Evolutionary conservation across 2,797 vertebrate species (phyloP), one percentile per base, ranked within the genome.

Genomic region (Rhyacichthys aspro): DNA sequence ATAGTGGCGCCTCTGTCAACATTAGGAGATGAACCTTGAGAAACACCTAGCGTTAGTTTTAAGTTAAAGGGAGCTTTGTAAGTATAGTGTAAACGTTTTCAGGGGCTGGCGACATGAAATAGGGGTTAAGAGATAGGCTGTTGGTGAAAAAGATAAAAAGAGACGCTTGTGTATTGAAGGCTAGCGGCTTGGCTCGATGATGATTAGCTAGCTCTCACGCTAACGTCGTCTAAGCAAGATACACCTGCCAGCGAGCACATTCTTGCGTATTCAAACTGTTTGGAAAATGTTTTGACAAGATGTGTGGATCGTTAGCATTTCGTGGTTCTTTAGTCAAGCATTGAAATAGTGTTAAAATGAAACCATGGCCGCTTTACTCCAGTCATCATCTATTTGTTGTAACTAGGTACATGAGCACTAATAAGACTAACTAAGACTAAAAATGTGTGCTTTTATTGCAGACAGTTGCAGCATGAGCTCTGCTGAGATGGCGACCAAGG

Each of bases 1-100:
- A 0, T 38, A 54, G 61, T 74, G 1, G 45, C 63, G 11, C 14
- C 37, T 14, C 41, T 42, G 71, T 83, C 79, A 86, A 86, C 78
- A 73, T 43, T 38, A 42, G 23, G 3, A 28, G 23, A 28, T 4
- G 23, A 28, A 28, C 44, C 28, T 56, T 41, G 12, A 10, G 52
- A 50, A 64, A n/a, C 50, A 9, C 59, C 53, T 16, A 48, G 49
- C 0, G 28, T 59, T 42, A 36, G 36, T 46, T 15, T 62, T 33
- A 0, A 14, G 10, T 7, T 10, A 0, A 37, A 12, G 4, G 57
- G 37, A 16, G 28, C 3, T 5, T 16, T 23, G 23, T 28, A 28
- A 28, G 45, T 32, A 16, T 9, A 19, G 0, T n/a, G n/a, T n/a
- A n/a, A n/a, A n/a, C n/a, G n/a, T 28, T 28, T 28, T 28, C 7